Evolutionary conservation across 2,888 invertebrate species (phyloP).

Genomic region (Stenotaenia linearis): DNA sequence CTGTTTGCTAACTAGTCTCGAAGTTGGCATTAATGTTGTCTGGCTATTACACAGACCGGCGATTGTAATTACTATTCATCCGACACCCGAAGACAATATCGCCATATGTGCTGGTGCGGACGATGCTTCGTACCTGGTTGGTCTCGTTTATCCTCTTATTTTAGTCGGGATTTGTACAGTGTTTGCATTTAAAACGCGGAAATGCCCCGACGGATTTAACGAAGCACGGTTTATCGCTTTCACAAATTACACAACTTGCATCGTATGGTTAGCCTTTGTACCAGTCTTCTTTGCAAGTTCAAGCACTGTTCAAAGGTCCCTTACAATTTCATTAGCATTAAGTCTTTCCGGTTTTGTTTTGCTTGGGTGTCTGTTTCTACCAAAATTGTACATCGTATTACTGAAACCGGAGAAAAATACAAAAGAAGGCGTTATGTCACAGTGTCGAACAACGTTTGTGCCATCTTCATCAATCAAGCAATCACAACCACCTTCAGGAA

Average conservation of each 20-base stretch:
- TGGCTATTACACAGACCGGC: constrained; percentile 53
- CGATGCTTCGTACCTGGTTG: constrained; percentile 51
- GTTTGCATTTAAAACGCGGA: constrained; percentile 55
- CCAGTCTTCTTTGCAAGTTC: constrained; percentile 54
- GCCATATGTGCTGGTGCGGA: constrained; percentile 50
- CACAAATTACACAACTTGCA: constrained; percentile 55
- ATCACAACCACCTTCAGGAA: constrained; percentile 17
- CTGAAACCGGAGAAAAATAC: constrained; percentile 57
- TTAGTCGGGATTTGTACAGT: constrained; percentile 54
- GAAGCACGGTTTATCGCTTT: constrained; percentile 56
- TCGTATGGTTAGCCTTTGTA: constrained; percentile 56
- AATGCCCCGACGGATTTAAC: constrained; percentile 57
- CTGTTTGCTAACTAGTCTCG: constrained; percentile 49
- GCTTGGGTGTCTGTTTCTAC: constrained; percentile 53
- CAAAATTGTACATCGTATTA: constrained; percentile 56
- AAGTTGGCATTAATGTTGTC: constrained; percentile 50
- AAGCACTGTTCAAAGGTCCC: constrained; percentile 51
- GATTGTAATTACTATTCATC: constrained; percentile 47
- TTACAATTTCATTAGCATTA: constrained; percentile 54
- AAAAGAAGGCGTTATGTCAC: constrained; percentile 54
- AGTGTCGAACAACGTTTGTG: constrained; percentile 37
- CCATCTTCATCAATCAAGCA: constrained; percentile 32
- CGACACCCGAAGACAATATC: constrained; percentile 43
- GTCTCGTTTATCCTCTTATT: constrained; percentile 53
- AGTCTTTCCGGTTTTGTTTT: constrained; percentile 54